Conservation (phyloP, 1,140 invertebrate genomes). For the Gerris buenoi region DNA sequence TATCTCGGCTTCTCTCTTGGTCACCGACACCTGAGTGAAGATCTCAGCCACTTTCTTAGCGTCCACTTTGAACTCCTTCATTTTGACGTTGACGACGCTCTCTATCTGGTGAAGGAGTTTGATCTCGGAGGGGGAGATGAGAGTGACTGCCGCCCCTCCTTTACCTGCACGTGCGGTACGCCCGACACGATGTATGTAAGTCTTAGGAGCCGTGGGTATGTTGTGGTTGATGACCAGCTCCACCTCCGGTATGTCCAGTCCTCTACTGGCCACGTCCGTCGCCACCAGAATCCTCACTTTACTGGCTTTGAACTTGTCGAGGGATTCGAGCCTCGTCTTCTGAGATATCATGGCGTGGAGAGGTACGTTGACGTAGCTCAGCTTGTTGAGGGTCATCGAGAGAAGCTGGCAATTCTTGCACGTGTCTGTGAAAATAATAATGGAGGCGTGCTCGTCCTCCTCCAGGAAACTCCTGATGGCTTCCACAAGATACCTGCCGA, state of each 20-base stretch:
- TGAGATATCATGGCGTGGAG: conserved; percentile 76
- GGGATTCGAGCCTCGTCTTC: conserved; percentile 55
- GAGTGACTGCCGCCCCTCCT: conserved; percentile 68
- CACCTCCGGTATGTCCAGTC: conserved; percentile 70
- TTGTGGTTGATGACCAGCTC: conserved; percentile 89
- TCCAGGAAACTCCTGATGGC: conserved; percentile 60
- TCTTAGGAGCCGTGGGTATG: conserved; percentile 73
- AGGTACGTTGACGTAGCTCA: conserved; percentile 74
- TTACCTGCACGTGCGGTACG: conserved; percentile 85
- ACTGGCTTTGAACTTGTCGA: conserved; percentile 76
- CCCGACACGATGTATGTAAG: conserved; percentile 94
- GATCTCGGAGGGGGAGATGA: conserved; percentile 85
- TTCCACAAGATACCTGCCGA: conserved; percentile 70
- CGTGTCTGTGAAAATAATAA: conserved; percentile 87
- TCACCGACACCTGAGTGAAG: conserved; percentile 78
- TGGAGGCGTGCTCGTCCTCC: conserved; percentile 54
- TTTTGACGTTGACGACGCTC: conserved; percentile 61
- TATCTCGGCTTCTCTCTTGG: conserved; percentile 80
- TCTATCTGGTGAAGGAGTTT: conserved; percentile 69
- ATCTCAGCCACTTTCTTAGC: conserved; percentile 75
- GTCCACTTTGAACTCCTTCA: conserved; percentile 70
- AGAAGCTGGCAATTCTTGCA: conserved; percentile 79
- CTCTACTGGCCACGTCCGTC: conserved; percentile 91
- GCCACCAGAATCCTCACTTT: conserved; percentile 75
- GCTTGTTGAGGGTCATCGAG: conserved; percentile 67